Base-by-base conservation (phyloP, 2,113 vertebrate genomes). In the Ardeotis arabs region DNA sequence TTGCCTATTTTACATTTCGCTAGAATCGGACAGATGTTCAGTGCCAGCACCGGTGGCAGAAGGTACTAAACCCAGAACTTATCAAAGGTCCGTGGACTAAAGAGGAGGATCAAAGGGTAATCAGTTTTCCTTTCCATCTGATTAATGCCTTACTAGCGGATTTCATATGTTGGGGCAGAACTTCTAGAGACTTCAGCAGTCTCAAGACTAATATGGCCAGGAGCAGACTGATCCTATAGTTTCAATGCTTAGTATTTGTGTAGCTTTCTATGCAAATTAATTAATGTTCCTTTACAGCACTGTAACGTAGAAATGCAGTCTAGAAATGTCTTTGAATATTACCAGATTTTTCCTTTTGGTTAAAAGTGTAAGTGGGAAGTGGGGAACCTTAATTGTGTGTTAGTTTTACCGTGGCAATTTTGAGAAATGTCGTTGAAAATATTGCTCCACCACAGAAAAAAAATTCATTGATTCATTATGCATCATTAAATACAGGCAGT, bases 51-150 rank as follows among this genome's bases (percentile, higher is more conserved):
- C 98, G 99, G 72, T 99, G 99, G 99, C 99, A 99, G 98, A 99
- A 99, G 94, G 99, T 99, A 49, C 97, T 99, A 79, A 99, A 99
- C 96, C 99, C 99, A 90, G 99, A 99, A 97, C 99, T 99, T 96
- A 99, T 99, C 96, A 99, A 99, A 98, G 99, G 99, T 49, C 99
- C 99, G 0, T 99, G 99, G 99, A 99, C 99, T 94, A 99, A 99
- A 98, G 99, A 99, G 97, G 99, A 99, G 95, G 99, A 99, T 98
- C 99, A 99, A 97, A 98, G 99, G 98, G 99, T 99, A 98, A 98
- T 98, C 92, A 94, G 25, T 84, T 90, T 89, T 96, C 45, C 72
- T 64, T 96, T 94, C 87, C 8, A 0, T 94, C 41, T 69, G 41
- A 82, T 84, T 88, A 95, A 59, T 78, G 41, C 33, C 29, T 87